phyloP scores from a whole-genome alignment of 2,888 invertebrate species.

The Caenorhabditis macrosperma region DNA sequence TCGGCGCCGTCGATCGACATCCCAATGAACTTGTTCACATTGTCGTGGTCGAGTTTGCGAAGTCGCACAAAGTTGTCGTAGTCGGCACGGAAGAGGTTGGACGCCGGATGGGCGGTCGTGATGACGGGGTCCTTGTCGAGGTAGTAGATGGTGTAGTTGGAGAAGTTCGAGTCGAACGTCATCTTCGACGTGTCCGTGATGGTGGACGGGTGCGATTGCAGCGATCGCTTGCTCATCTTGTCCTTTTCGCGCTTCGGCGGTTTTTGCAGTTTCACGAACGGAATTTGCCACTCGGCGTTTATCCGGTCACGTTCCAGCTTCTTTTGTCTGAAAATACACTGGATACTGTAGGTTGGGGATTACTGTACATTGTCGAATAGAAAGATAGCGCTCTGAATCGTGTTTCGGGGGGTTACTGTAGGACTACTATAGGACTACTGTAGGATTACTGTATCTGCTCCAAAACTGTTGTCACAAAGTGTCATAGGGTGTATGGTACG shows the following conservation, averaged over 20 bases:
- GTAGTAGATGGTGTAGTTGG: constrained; percentile 54
- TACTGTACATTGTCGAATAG: no score
- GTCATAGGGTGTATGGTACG: no score
- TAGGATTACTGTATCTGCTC: no score
- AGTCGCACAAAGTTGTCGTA: constrained; percentile 65
- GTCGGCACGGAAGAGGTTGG: constrained; percentile 49
- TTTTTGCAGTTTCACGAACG: constrained; percentile 28
- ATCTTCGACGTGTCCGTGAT: constrained; percentile 62
- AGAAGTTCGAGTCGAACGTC: constrained; percentile 58
- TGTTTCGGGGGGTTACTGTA: no score
- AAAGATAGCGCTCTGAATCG: no score
- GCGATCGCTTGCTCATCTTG: constrained; percentile 59
- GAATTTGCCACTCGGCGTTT: constrained; percentile 69
- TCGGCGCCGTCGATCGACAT: constrained; percentile 73
- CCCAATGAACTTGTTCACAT: constrained; percentile 77
- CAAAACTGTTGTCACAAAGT: no score
- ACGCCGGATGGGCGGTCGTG: constrained; percentile 61
- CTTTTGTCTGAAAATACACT: constrained; percentile 59
- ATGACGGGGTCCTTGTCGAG: constrained; percentile 64
- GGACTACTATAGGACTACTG: no score
- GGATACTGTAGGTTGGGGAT: neutral
- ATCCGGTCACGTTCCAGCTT: constrained; percentile 62
- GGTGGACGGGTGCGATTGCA: constrained; percentile 64
- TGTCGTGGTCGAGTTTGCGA: constrained; percentile 76
- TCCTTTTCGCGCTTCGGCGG: constrained; percentile 49